These are phyloP conservation scores for Drosophila littoralis DNA, from an alignment of 1,140 invertebrate genomes.

Conservation along the genomic window DNA sequence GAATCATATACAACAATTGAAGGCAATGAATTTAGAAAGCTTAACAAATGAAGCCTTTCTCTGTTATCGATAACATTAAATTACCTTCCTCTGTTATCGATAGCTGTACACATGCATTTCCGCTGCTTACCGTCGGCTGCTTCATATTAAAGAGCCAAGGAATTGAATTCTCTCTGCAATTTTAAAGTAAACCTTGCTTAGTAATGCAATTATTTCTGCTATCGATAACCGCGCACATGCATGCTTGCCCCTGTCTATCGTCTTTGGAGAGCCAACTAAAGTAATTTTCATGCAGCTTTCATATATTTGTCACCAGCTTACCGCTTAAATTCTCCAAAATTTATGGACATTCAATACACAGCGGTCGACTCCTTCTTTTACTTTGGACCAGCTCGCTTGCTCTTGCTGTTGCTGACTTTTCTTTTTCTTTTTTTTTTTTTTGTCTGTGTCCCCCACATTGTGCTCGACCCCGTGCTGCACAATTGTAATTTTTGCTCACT, in stretches of 20 bases:
- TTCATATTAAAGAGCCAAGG: too few species aligned
- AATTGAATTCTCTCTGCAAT: too few species aligned
- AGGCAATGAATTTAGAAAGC: too few species aligned
- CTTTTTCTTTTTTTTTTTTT: background rate
- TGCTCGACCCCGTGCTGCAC: constrained; percentile 16
- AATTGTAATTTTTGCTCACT: constrained; percentile 66
- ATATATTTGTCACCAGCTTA: constrained; percentile 46
- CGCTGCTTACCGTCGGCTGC: too few species aligned
- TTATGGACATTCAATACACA: constrained; percentile 58
- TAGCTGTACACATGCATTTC: too few species aligned
- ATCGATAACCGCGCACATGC: constrained; percentile 3
- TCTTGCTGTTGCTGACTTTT: background rate
- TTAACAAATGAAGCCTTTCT: too few species aligned
- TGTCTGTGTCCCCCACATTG: background rate
- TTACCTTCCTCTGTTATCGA: too few species aligned
- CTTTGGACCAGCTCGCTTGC: background rate
- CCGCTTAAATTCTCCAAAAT: constrained; percentile 47
- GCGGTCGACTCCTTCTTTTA: constrained; percentile 1
- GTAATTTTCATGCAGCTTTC: constrained; percentile 30
- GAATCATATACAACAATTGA: too few species aligned
- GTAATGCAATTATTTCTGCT: background rate
- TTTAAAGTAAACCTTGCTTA: too few species aligned
- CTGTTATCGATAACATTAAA: too few species aligned
- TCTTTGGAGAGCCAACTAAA: constrained; percentile 1
- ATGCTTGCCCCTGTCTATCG: constrained; percentile 1